Evolutionary conservation across 2,888 invertebrate genomes (phyloP).

Genomic region (Tridacna crocea): DNA sequence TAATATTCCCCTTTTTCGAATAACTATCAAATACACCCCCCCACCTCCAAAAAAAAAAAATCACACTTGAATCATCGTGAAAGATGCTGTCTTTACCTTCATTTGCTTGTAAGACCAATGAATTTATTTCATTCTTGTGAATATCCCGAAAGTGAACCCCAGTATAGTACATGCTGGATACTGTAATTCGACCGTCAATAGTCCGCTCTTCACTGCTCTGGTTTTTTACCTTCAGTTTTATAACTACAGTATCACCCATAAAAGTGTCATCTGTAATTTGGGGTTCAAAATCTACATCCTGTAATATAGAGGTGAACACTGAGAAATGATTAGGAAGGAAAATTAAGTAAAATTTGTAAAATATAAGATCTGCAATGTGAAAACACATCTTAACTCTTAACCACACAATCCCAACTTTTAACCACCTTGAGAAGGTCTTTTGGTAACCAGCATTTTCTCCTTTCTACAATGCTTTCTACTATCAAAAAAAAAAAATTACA

Average conservation of each 20-base stretch:
- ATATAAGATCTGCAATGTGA: neutral
- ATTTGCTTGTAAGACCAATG: neutral
- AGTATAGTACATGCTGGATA: constrained; percentile 32
- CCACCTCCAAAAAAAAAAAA: neutral
- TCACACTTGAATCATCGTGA: neutral
- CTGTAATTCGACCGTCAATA: constrained; percentile 6
- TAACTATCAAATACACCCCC: no score
- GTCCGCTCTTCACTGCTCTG: constrained; percentile 13
- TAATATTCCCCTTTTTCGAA: no score
- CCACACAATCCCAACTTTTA: neutral
- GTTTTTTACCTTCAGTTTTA: constrained; percentile 19
- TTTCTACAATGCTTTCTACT: no score
- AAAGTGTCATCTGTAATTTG: constrained; percentile 17
- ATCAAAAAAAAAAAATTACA: no score
- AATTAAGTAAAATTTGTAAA: neutral
- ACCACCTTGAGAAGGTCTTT: neutral
- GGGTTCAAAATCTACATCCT: constrained; percentile 29
- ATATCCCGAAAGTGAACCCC: constrained; percentile 23
- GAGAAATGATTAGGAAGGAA: neutral
- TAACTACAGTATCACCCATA: constrained; percentile 16
- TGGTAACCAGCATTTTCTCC: no score
- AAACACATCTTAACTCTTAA: neutral
- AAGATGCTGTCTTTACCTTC: neutral
- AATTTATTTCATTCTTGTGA: neutral
- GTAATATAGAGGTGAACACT: neutral